Conservation (phyloP, 2,113 vertebrate genomes). For the Prinia subflava region DNA sequence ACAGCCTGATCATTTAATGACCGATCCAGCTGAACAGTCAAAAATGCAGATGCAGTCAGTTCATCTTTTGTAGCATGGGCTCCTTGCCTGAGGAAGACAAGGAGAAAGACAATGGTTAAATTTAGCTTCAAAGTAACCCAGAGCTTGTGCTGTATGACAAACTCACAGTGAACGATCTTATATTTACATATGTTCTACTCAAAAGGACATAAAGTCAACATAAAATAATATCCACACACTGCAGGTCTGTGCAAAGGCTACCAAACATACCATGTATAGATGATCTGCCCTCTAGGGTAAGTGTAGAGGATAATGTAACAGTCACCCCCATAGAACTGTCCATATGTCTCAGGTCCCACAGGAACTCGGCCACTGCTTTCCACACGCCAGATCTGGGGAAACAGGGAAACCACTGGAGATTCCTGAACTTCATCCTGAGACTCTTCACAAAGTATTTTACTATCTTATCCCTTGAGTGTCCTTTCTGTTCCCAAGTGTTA, state of each 20-base stretch:
- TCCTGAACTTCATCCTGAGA: background rate
- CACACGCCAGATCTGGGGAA: slow-evolving; percentile 86
- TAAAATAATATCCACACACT: background rate
- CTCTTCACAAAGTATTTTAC: background rate
- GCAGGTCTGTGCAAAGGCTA: background rate
- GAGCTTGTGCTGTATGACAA: background rate
- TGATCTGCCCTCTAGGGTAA: slow-evolving; percentile 82
- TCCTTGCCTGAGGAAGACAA: slow-evolving; percentile 82
- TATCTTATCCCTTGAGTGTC: background rate
- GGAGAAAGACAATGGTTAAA: background rate
- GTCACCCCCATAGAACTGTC: slow-evolving; percentile 90
- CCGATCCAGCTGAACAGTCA: slow-evolving; percentile 87
- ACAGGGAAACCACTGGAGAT: background rate
- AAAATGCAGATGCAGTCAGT: slow-evolving; percentile 86
- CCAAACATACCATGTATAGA: slow-evolving; percentile 87
- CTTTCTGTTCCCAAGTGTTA: background rate
- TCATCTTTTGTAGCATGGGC: slow-evolving; percentile 81
- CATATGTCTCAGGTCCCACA: slow-evolving; percentile 69
- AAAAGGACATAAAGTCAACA: background rate
- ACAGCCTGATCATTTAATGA: slow-evolving; percentile 81
- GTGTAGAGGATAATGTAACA: slow-evolving; percentile 93
- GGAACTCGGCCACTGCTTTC: slow-evolving; percentile 80
- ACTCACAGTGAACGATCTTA: background rate
- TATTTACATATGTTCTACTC: background rate
- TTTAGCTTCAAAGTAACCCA: background rate